These are phyloP conservation scores for Emydocephalus ijimae DNA, from an alignment of 2,113 vertebrate species.

Conservation along the genomic window DNA sequence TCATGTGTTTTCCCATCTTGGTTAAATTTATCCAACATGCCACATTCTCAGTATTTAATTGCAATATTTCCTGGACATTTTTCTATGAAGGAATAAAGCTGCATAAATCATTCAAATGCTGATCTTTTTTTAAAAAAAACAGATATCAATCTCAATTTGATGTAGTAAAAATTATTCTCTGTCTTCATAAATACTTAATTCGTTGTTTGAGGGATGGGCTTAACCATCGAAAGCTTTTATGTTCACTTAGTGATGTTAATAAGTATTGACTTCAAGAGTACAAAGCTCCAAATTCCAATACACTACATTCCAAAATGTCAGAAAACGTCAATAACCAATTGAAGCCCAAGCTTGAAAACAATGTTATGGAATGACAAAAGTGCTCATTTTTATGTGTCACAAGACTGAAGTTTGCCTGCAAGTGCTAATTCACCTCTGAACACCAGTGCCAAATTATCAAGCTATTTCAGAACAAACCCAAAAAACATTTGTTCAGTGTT, in stretches of 20 bases:
- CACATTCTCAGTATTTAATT: background rate
- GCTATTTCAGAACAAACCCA: background rate
- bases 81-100: background rate
- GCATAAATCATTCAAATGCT: background rate
- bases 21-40: background rate
- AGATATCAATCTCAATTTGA: background rate
- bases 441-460: background rate
- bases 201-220: background rate
- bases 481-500: background rate
- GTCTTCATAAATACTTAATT: background rate
- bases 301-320: slow-evolving; percentile 3
- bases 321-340: background rate
- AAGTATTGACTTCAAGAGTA: background rate
- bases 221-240: background rate
- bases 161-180: background rate
- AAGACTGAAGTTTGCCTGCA: background rate
- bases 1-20: background rate
- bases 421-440: background rate
- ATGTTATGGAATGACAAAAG: background rate
- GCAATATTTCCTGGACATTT: background rate
- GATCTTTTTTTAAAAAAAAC: background rate
- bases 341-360: background rate
- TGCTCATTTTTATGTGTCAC: background rate
- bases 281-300: background rate
- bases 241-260: background rate